Conservation (phyloP, 1,140 invertebrate genomes). For the Daktulosphaira vitifoliae region DNA sequence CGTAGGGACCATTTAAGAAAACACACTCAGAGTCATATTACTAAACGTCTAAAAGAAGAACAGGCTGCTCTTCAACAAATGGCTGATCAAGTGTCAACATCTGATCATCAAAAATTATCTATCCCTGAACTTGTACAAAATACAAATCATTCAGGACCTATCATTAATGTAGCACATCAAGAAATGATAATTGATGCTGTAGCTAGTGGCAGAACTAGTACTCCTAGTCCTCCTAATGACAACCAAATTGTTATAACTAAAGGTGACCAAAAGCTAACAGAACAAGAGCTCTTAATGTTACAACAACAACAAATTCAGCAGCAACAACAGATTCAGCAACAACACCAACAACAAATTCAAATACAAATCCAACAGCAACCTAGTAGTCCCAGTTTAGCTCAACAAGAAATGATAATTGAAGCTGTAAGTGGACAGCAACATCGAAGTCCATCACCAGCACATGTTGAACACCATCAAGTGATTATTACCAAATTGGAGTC, state of each 20-base stretch:
- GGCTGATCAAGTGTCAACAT: conserved; percentile 12
- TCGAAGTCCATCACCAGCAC: conserved; percentile 20
- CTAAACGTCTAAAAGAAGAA: conserved; percentile 59
- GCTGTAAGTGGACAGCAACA: conserved; percentile 12
- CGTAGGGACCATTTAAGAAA: conserved; percentile 65
- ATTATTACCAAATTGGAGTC: conserved; percentile 19
- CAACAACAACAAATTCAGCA: conserved; percentile 35
- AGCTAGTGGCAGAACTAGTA: neutral
- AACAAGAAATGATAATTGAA: conserved; percentile 31
- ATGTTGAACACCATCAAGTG: conserved; percentile 21
- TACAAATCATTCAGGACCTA: conserved; percentile 20
- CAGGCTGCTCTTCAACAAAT: conserved; percentile 37
- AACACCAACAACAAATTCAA: conserved; percentile 36
- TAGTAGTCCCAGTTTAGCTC: conserved; percentile 22
- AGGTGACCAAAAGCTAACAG: conserved; percentile 25
- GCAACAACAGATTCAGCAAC: conserved; percentile 35
- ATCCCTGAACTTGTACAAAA: conserved; percentile 32
- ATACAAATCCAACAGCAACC: conserved; percentile 35
- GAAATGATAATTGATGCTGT: conserved; percentile 24
- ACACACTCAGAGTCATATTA: conserved; percentile 58
- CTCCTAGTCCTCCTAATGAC: neutral
- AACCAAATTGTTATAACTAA: conserved; percentile 27
- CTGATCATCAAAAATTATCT: conserved; percentile 34
- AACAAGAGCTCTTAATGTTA: conserved; percentile 31
- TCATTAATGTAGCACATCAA: conserved; percentile 15